Evolutionary conservation across 2,888 invertebrate species (phyloP).

Genomic region (Trichogramma dendrolimi): DNA sequence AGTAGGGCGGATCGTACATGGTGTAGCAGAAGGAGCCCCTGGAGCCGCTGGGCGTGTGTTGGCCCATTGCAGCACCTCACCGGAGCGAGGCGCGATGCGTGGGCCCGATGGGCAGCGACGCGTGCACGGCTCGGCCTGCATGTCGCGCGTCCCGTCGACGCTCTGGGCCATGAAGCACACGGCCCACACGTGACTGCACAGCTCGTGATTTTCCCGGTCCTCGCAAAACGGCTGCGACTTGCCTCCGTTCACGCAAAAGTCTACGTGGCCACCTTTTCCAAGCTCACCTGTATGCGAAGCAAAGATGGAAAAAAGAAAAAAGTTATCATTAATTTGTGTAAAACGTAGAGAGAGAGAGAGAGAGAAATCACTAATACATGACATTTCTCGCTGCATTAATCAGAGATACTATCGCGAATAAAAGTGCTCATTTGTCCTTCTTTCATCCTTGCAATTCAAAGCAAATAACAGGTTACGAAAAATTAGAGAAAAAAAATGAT

Average conservation of each 20-base stretch:
- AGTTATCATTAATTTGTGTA: too few species aligned
- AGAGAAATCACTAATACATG: too few species aligned
- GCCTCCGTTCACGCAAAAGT: conserved; percentile 79
- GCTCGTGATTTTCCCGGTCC: conserved; percentile 65
- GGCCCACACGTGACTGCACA: conserved; percentile 78
- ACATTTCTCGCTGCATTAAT: too few species aligned
- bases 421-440: too few species aligned
- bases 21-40: conserved; percentile 69
- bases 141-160: conserved; percentile 55
- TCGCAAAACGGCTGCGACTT: conserved; percentile 70
- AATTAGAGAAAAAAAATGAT: too few species aligned
- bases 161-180: conserved; percentile 78
- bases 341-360: too few species aligned
- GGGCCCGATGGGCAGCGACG: conserved; percentile 68
- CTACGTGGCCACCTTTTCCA: conserved; percentile 70
- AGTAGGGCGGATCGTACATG: conserved; percentile 66
- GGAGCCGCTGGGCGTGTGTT: conserved; percentile 67
- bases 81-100: conserved; percentile 56
- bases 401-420: too few species aligned
- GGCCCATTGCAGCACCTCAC: conserved; percentile 66
- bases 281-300: conserved; percentile 53
- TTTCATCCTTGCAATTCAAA: too few species aligned
- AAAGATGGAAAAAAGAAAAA: neutral
- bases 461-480: too few species aligned
- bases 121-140: conserved; percentile 68